Evolutionary conservation across 2,113 vertebrate species (phyloP).

Genomic region (Columba livia): DNA sequence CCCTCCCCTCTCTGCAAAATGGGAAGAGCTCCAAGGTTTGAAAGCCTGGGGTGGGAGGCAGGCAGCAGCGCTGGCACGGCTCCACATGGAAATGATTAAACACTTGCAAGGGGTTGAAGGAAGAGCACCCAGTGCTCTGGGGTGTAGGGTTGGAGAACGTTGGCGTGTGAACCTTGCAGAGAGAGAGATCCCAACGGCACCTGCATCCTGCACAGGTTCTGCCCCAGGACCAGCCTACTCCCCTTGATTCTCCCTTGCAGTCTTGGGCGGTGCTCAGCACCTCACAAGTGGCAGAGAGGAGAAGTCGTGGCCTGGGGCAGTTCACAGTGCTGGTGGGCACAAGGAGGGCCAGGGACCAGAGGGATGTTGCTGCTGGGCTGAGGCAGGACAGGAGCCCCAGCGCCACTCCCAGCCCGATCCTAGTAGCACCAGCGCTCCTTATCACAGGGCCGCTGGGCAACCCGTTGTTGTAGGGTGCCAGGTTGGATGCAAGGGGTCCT

Average conservation of each 20-base stretch:
- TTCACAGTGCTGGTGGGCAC: neutral
- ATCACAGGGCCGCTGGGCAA: neutral
- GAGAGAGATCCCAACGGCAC: neutral
- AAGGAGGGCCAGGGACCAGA: neutral
- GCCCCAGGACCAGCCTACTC: neutral
- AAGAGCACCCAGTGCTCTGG: neutral
- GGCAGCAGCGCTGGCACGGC: neutral
- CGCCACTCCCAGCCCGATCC: neutral
- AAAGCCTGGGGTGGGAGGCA: neutral
- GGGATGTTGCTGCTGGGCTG: neutral
- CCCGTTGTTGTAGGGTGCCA: fast-evolving
- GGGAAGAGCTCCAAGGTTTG: neutral
- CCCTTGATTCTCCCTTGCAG: neutral
- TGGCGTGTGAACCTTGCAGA: slow-evolving; percentile 22
- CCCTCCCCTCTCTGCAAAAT: neutral
- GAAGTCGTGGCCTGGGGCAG: neutral
- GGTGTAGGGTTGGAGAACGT: neutral
- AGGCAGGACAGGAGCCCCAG: neutral
- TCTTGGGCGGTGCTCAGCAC: neutral
- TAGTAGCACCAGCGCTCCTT: neutral
- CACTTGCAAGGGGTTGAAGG: neutral
- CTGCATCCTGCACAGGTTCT: neutral
- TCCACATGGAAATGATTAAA: neutral
- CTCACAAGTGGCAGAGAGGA: neutral
- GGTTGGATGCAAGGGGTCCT: neutral